Percentiles rank a stretch among this genome's conserved stretches.
Evolutionary conservation across 2,888 invertebrate species (phyloP).

Genomic region (Byasa hedistus): DNA sequence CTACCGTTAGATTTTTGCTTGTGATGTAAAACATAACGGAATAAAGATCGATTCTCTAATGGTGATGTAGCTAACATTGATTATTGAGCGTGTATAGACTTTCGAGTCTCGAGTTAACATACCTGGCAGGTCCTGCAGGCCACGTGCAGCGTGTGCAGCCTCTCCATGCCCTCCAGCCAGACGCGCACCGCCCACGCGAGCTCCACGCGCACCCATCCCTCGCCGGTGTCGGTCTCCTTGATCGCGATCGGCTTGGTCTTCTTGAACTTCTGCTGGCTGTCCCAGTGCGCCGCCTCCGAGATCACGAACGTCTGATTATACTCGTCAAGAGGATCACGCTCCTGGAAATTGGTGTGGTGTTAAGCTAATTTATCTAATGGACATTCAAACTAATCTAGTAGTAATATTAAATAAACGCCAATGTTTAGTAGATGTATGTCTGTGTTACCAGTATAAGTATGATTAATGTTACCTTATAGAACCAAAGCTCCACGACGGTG

Average conservation of each 20-base stretch:
- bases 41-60: too few relatives aligned
- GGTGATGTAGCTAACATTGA: too few relatives aligned
- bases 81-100: too few relatives aligned
- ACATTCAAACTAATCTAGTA: too few relatives aligned
- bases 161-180: slow-evolving; percentile 85
- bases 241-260: slow-evolving; percentile 90
- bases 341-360: slow-evolving; percentile 47
- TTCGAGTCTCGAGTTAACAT: neutral
- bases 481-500: slow-evolving; percentile 89
- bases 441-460: neutral
- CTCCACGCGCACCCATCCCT: slow-evolving; percentile 90
- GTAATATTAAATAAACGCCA: too few relatives aligned
- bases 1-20: neutral
- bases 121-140: slow-evolving; percentile 88
- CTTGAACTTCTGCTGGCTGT: slow-evolving; percentile 84
- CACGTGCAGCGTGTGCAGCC: slow-evolving; percentile 86
- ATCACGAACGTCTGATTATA: slow-evolving; percentile 88
- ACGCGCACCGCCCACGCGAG: slow-evolving; percentile 87
- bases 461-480: slow-evolving; percentile 80
- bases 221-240: slow-evolving; percentile 86
- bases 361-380: too few relatives aligned
- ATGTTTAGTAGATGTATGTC: too few relatives aligned
- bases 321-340: slow-evolving; percentile 81
- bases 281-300: slow-evolving; percentile 89
- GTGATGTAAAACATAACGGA: too few relatives aligned